phyloP scores from a whole-genome alignment of 2,888 invertebrate genomes.

The Autographa gamma region DNA sequence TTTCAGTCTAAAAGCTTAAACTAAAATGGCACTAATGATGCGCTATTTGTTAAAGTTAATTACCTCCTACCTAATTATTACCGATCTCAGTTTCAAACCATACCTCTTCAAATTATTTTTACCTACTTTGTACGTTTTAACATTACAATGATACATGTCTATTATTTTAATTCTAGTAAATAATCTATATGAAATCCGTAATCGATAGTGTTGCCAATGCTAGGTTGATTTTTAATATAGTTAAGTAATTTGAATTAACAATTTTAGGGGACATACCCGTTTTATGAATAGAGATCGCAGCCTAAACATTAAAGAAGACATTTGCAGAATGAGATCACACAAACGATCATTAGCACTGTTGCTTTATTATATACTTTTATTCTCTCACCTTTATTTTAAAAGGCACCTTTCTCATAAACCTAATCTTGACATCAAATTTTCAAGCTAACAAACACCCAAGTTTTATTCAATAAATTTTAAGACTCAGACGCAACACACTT shows the following conservation, averaged over 20 bases:
- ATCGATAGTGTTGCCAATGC: too few species aligned
- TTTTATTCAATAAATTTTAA: constrained; percentile 24
- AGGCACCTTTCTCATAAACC: constrained; percentile 22
- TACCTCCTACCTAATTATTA: constrained; percentile 13
- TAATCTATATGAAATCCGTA: too few species aligned
- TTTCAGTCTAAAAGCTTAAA: neutral
- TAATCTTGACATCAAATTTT: constrained; percentile 28
- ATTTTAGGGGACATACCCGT: too few species aligned
- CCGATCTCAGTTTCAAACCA: constrained; percentile 12
- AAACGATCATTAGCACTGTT: too few species aligned
- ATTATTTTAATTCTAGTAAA: too few species aligned
- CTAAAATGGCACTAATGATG: constrained; percentile 30
- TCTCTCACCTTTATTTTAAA: constrained; percentile 21
- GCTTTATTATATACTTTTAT: neutral
- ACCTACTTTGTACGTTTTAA: too few species aligned
- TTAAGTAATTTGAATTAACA: too few species aligned
- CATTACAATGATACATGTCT: too few species aligned
- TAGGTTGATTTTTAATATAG: too few species aligned
- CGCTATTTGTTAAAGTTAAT: constrained; percentile 26
- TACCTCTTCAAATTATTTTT: constrained; percentile 21
- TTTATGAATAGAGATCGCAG: too few species aligned
- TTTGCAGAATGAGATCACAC: neutral
- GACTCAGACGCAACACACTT: constrained; percentile 26
- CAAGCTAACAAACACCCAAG: constrained; percentile 36
- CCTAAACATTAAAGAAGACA: neutral